Evolutionary conservation across 2,888 invertebrate genomes (phyloP), one percentile per base, ranked within the genome.

Genomic region (Ashinkailepas kermadecensis): DNA sequence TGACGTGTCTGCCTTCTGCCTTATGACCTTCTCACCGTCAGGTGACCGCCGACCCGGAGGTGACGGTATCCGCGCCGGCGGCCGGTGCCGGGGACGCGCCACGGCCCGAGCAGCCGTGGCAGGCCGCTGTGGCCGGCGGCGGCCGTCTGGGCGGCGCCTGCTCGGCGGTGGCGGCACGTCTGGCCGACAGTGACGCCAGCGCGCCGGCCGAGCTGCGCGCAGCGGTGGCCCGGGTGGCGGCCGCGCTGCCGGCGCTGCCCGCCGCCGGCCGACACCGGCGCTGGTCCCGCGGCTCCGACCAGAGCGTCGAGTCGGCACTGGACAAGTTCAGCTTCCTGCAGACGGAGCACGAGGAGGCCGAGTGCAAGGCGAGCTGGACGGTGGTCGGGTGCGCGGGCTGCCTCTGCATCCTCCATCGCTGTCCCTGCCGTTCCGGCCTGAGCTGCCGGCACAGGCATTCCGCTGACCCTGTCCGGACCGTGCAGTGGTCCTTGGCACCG

Each of bases 321-420:
- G 89, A 88, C 83, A 88, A 88, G 74, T 89, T 89, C 85, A 89
- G 89, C 85, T 89, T 89, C 85, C 87, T 89, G 54, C 88, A 89
- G 84, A 87, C 87, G 18, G 88, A 88, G 82, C 83, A 83, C 80
- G 84, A 84, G 80, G 83, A 83, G 54, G 39, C 18, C 8, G 88
- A 87, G 39, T 86, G 86, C 74, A 84, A 83, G 81, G 85, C 85
- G 80, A 84, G 84, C 25, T 81, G 81, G 83, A 84, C 57, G 82
- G 62, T 39, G 57, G 39, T 39, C 39, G 39, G 39, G 39, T 4
- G 81, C 81, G 80, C n/a, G 21, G 18, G 23, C 67, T 81, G 25
- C 21, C 82, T 62, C 21, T 62, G 82, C 57, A 39, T 70, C 62
- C 39, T n/a, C 23, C 2, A 7, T 15, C 12, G 59, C 59, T 1